A percentile compares a stretch with the other conserved stretches of the same genome.
These are phyloP conservation scores for Hipposideros armiger DNA, from an alignment of 2,113 vertebrate genomes.

Conservation along the genomic window DNA sequence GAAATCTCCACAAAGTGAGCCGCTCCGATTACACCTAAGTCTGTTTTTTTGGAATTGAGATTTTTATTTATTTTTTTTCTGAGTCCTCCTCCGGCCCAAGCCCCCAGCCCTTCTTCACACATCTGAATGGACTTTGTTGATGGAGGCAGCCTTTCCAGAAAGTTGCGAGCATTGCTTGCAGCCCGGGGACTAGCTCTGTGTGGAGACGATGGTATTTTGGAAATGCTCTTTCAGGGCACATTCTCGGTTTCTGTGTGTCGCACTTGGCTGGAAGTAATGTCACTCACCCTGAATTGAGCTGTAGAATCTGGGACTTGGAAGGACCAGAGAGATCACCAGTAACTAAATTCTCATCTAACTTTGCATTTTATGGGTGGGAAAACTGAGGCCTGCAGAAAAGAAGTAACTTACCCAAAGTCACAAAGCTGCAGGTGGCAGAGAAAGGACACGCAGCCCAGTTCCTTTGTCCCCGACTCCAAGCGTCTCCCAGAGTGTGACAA, in stretches of 20 bases:
- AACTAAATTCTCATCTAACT: background rate
- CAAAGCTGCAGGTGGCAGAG: background rate
- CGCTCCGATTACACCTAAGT: conserved; percentile 23
- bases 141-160: background rate
- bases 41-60: conserved; percentile 26
- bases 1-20: conserved; percentile 78
- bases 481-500: background rate
- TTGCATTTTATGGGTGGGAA: background rate
- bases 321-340: background rate
- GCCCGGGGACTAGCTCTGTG: background rate
- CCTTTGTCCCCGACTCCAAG: background rate
- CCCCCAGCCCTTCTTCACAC: background rate
- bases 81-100: background rate
- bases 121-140: background rate
- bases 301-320: background rate
- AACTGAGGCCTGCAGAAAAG: background rate
- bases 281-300: background rate
- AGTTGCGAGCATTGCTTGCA: background rate
- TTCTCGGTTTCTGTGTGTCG: background rate
- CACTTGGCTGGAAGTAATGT: background rate
- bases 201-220: background rate
- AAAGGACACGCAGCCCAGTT: too few relatives aligned
- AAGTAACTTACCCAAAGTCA: background rate
- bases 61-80: background rate
- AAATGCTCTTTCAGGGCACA: background rate